Evolutionary conservation across 2,113 vertebrate genomes (phyloP), one percentile per base, ranked within the genome.

Genomic region (Paedocypris sp.): DNA sequence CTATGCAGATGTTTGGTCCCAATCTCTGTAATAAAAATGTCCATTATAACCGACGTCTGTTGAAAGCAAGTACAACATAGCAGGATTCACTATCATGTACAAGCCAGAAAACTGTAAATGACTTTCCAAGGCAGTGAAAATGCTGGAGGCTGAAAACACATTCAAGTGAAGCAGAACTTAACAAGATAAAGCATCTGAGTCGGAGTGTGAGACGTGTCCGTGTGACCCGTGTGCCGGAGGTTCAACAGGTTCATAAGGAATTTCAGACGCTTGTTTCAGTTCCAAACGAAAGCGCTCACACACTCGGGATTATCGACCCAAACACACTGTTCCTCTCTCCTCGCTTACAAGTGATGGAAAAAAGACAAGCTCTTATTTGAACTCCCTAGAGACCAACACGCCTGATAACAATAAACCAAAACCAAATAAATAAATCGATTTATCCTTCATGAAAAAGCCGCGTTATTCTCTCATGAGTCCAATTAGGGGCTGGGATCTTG

Each of bases 221-320:
- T 43, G 53, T 42, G 53, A 29, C 25, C 25, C 16, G 25, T 6
- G 43, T 43, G 25, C 6, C 15, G 16, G 16, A 7, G 16, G 53
- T 31, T 57, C 53, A 57, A 4, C 11, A 26, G 22, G 53, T 43
- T 57, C 38, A 57, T 43, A 39, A 57, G 53, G 38, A 57, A 57
- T 57, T 57, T 9, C 12, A 5, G 25, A 10, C 1, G 25, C 38
- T 57, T 31, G 53, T 42, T 42, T 29, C 26, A 42, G 33, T 26
- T 54, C 51, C 51, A 54, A 15, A 57, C 31, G 36, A 42, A 42
- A 57, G 53, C 53, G 19, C 16, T 20, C 10, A 13, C 10, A 29
- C 13, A 20, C 15, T n/a, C n/a, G 31, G 15, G 4, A 19, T 19
- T 42, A 57, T 31, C 26, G 16, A 42, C 52, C 35, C 33, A n/a